Evolutionary conservation across 92 coral and sea anemone species (phyloP).

Genomic region (Blastomussa wellsi): DNA sequence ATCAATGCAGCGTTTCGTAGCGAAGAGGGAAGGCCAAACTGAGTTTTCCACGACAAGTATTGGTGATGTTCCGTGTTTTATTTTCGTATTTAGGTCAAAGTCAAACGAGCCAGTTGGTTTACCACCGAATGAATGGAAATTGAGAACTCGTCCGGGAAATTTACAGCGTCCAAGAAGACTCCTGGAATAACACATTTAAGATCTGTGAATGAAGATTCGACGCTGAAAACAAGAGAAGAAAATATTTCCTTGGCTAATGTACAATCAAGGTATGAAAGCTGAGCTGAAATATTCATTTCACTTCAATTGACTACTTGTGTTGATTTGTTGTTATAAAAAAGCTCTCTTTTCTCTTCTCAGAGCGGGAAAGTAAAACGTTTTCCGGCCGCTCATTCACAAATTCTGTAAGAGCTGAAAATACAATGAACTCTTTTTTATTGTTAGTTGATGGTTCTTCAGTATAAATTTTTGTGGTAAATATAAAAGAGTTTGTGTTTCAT

Average conservation of each 20-base stretch:
- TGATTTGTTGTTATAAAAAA: not conserved
- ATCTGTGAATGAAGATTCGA: not conserved
- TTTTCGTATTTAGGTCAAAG: not conserved
- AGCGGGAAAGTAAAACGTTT: not conserved
- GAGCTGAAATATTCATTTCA: not conserved
- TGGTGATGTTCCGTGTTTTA: not conserved
- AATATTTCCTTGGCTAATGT: not conserved
- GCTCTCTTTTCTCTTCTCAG: not conserved
- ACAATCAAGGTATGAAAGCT: slow-evolving; percentile 4
- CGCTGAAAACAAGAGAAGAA: not conserved
- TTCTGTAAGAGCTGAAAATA: not conserved
- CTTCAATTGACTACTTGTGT: not conserved
- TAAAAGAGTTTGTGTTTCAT: not conserved
- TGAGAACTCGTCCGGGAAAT: slow-evolving; percentile 1
- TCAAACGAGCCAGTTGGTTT: not conserved
- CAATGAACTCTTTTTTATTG: too few relatives aligned
- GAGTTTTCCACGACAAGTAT: not conserved
- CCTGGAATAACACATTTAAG: not conserved
- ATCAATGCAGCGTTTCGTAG: not conserved
- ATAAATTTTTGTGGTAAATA: not conserved
- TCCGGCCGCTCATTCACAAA: not conserved
- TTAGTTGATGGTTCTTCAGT: not conserved
- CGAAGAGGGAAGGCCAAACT: not conserved
- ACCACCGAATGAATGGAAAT: not conserved
- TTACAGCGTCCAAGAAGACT: not conserved